Percentiles rank a stretch among this genome's conserved stretches.
These are phyloP conservation scores for Nebria brevicollis DNA, from an alignment of 2,888 invertebrate species.

Conservation along the genomic window DNA sequence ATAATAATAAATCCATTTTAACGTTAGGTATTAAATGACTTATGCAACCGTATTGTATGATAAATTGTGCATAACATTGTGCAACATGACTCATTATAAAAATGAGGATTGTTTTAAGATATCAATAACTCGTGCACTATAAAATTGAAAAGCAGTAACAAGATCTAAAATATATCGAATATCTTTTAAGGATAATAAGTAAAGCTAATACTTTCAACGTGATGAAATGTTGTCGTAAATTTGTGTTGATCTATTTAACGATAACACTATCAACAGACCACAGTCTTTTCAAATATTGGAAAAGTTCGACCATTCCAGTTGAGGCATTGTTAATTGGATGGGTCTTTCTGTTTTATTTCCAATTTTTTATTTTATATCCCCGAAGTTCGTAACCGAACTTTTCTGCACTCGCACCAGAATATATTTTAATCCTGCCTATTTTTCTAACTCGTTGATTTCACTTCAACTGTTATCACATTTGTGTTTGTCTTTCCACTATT, in stretches of 20 bases:
- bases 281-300: slow-evolving; percentile 38
- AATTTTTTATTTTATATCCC: not conserved
- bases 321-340: slow-evolving; percentile 33
- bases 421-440: slow-evolving; percentile 21
- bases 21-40: not conserved
- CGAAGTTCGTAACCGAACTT: not conserved
- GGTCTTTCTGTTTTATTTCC: not conserved
- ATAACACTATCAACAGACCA: slow-evolving; percentile 29
- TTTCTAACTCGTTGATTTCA: slow-evolving; percentile 15
- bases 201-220: no score
- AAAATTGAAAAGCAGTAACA: not conserved
- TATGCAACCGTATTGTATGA: not conserved
- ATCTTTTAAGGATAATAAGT: no score
- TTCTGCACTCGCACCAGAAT: slow-evolving; percentile 12
- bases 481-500: slow-evolving; percentile 19
- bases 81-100: no score
- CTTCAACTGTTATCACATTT: slow-evolving; percentile 2
- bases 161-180: no score
- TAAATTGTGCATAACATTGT: not conserved
- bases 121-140: not conserved
- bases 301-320: slow-evolving; percentile 32
- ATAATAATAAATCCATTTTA: not conserved
- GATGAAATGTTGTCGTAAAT: slow-evolving; percentile 12
- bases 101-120: not conserved
- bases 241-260: slow-evolving; percentile 31